phyloP scores from a whole-genome alignment of 2,113 vertebrate species.

The Sylvilagus bachmani region DNA sequence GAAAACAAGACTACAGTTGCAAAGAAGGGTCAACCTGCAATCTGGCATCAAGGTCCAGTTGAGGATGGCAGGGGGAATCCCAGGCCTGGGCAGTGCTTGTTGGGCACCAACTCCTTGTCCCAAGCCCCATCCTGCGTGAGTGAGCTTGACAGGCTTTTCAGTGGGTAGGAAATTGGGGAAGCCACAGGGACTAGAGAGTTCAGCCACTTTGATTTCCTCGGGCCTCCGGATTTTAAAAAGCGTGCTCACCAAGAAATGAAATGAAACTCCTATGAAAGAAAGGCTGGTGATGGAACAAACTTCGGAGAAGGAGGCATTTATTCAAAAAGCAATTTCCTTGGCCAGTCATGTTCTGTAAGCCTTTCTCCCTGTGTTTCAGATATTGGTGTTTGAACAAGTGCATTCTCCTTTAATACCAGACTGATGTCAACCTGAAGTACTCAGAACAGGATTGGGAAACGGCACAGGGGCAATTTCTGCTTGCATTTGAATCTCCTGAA shows the following conservation, averaged over 20 bases:
- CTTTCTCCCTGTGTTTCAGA: constrained; percentile 1
- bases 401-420: constrained; percentile 43
- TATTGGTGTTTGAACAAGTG: constrained; percentile 62
- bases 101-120: background rate
- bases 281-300: constrained; percentile 31
- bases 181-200: background rate
- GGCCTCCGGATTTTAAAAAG: constrained; percentile 54
- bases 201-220: constrained; percentile 27
- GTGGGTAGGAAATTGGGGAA: background rate
- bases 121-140: background rate
- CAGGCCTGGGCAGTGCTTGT: background rate
- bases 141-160: background rate
- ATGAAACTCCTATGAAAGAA: constrained; percentile 53
- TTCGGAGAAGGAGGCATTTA: constrained; percentile 56
- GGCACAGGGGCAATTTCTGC: background rate
- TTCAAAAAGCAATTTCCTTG: constrained; percentile 76
- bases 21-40: background rate
- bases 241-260: constrained; percentile 40
- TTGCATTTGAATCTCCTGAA: constrained; percentile 3
- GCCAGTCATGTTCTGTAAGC: constrained; percentile 41
- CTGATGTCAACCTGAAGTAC: constrained; percentile 29
- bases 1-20: background rate
- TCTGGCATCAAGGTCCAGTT: background rate
- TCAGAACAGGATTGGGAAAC: constrained; percentile 27
- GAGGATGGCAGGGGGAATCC: background rate